Evolutionary conservation across 2,888 invertebrate species (phyloP).

Genomic region (Heliconius ethilla): DNA sequence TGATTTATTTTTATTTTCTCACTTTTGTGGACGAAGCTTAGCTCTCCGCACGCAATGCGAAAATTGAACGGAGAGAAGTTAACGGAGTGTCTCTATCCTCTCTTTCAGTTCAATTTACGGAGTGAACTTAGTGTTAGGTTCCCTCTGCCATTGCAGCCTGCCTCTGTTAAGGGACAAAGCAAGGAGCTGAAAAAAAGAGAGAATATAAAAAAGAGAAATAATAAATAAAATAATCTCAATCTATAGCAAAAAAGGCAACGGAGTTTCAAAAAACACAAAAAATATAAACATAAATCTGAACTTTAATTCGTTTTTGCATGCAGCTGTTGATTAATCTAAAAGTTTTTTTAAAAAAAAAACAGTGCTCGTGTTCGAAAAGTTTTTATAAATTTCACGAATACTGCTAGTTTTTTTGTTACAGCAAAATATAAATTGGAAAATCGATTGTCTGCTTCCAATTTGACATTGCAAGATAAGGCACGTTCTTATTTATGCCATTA

Average conservation of each 20-base stretch:
- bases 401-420: constrained; percentile 13
- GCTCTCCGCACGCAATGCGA: no score
- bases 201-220: background rate
- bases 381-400: constrained; percentile 9
- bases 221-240: background rate
- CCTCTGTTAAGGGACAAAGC: background rate
- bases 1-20: no score
- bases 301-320: constrained; percentile 18
- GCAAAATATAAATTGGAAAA: constrained; percentile 12
- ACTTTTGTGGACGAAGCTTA: no score
- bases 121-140: no score
- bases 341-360: constrained; percentile 17
- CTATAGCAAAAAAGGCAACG: background rate
- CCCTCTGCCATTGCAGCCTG: no score
- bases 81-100: no score
- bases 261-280: background rate
- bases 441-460: constrained; percentile 12
- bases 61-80: no score
- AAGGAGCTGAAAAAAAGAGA: background rate
- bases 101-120: no score
- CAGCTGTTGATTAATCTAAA: constrained; percentile 14
- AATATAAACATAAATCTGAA: constrained; percentile 8
- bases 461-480: constrained; percentile 38
- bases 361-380: constrained; percentile 12
- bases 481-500: constrained; percentile 37